Base-by-base conservation (phyloP, 2,888 invertebrate species). In the Pseudeuparius sepicola region DNA sequence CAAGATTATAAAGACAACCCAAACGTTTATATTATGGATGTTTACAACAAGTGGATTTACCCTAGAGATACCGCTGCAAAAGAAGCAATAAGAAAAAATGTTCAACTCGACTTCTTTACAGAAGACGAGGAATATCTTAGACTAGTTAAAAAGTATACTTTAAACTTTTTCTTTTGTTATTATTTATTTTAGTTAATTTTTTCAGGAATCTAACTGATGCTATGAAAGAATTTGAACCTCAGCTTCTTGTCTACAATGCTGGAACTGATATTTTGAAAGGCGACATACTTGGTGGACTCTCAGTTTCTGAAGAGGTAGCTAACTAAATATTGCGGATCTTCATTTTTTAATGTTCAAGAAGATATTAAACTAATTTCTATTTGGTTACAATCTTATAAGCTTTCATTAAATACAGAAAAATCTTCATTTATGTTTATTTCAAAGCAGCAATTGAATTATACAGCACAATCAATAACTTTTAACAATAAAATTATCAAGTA, bases 171-270 rank as follows among this genome's bases (percentile, higher is more conserved):
- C 7, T 14, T 10, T 6, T 24, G 13, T 31, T n/a, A 13, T 14
- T 31, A n/a, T 14, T 6, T 14, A 14, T 23, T 31, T 2, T 24
- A 4, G 10, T 29, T 34, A 4, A 26, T 39, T 63, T 67, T 63
- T 67, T 20, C 54, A 86, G 85, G 39, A 72, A 78, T 52, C 63
- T 88, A 12, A 70, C 71, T 44, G 70, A 65, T 24, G 78, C 85
- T 0, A 56, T 87, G 13, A 57, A 66, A 1, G 76, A 82, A 52
- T 89, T 85, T 54, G 63, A 63, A 32, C 86, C 90, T 0, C 80
- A 90, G 54, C 65, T 90, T 14, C 63, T 90, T 27, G 72, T 92
- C n/a, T 92, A 88, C 61, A 90, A 92, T 61, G 90, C 92, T n/a
- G 92, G 90, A 0, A 90, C 90, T 1, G 90, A 92, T 57, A 68